A percentile compares a stretch with the other conserved stretches of the same genome.
Conservation (phyloP, 2,113 vertebrate genomes). For the Pseudopodoces humilis region DNA sequence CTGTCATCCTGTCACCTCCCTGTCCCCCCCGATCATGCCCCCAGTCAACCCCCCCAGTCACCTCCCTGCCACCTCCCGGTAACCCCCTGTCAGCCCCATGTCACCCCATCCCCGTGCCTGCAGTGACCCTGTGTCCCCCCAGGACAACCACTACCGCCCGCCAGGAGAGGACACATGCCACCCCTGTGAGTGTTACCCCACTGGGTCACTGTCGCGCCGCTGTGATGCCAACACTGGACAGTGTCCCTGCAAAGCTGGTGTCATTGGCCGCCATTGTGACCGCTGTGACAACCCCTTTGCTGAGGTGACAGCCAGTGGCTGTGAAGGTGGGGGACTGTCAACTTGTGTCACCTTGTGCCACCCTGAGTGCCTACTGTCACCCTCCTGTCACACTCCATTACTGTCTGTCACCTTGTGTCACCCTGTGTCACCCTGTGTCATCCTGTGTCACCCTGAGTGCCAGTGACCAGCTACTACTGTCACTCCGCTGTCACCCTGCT, state of each 20-base stretch:
- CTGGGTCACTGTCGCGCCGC: conserved; percentile 88
- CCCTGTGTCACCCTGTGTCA: neutral
- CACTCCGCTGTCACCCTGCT: neutral
- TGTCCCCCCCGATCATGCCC: no score
- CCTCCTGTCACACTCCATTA: neutral
- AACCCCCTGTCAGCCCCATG: neutral
- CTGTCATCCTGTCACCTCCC: neutral
- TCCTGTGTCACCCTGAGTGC: neutral
- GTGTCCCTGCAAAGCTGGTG: conserved; percentile 91
- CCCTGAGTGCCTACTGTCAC: neutral
- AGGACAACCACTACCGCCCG: conserved; percentile 92
- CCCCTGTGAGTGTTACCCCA: conserved; percentile 91
- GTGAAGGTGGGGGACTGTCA: conserved; percentile 81
- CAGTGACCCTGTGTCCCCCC: neutral
- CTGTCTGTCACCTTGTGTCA: neutral
- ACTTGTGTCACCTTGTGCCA: neutral
- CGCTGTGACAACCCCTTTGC: conserved; percentile 96
- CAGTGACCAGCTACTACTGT: no score
- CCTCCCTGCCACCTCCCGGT: neutral
- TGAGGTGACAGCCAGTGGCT: conserved; percentile 89
- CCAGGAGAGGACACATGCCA: conserved; percentile 79
- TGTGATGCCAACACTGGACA: conserved; percentile 86
- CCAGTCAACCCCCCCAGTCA: neutral
- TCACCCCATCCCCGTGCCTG: neutral
- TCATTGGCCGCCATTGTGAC: conserved; percentile 93